A percentile compares a stretch with the other conserved stretches of the same genome.
phyloP scores from a whole-genome alignment of 2,797 vertebrate genomes.

The Sebastes melanostomus region DNA sequence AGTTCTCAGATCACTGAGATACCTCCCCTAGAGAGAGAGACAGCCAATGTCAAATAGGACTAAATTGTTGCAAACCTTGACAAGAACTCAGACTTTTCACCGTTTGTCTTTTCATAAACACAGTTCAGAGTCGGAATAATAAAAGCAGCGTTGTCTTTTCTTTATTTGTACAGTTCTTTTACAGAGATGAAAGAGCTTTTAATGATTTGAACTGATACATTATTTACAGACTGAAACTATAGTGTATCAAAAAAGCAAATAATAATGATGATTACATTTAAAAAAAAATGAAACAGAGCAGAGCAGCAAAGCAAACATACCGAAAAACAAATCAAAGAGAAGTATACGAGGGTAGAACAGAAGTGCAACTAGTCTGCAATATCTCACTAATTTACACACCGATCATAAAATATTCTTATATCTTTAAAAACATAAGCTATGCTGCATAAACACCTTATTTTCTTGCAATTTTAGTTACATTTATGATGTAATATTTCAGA shows the following conservation, averaged over 20 bases:
- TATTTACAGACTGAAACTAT: not conserved
- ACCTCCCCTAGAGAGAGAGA: slow-evolving; percentile 38
- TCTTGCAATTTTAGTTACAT: not conserved
- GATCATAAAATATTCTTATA: not conserved
- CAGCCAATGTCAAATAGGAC: slow-evolving; percentile 43
- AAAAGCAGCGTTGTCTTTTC: not conserved
- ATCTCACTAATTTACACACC: not conserved
- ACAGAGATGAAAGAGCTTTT: not conserved
- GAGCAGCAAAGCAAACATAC: not conserved
- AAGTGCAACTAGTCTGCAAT: not conserved
- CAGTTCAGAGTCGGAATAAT: not conserved
- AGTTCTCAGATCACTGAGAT: slow-evolving; percentile 51
- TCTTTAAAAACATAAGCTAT: not conserved
- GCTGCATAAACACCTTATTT: not conserved
- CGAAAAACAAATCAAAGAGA: not conserved
- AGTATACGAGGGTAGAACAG: not conserved
- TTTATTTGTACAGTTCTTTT: not conserved
- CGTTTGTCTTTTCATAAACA: slow-evolving; percentile 1
- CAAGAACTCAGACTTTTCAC: slow-evolving; percentile 5
- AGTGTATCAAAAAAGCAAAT: not conserved
- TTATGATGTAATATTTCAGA: not conserved
- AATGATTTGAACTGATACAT: not conserved
- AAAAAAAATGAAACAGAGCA: not conserved
- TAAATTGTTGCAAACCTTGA: slow-evolving; percentile 40
- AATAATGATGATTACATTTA: not conserved